Evolutionary conservation across 2,888 invertebrate species (phyloP).

Genomic region (Pseudococcus viburni): DNA sequence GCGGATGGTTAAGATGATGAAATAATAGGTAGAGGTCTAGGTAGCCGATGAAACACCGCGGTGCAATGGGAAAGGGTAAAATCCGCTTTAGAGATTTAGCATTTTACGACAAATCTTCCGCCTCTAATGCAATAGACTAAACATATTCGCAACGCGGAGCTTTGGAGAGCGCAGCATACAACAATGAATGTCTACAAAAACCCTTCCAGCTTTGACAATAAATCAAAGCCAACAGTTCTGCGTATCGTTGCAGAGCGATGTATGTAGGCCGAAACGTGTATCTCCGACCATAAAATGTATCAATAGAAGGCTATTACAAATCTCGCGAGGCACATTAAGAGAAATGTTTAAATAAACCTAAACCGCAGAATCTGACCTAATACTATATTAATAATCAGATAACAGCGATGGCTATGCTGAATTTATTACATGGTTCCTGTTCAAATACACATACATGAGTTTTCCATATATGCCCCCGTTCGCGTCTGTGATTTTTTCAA

Average conservation of each 20-base stretch:
- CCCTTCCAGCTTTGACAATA: conserved; percentile 63
- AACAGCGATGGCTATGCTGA: conserved; percentile 60
- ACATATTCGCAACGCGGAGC: conserved; percentile 7
- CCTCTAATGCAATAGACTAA: not conserved
- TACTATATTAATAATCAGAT: conserved; percentile 65
- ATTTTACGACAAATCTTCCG: conserved; percentile 16
- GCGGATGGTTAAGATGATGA: not conserved
- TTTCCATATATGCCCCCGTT: not conserved
- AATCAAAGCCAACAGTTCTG: conserved; percentile 60
- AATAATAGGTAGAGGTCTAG: not conserved
- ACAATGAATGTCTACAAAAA: conserved; percentile 49
- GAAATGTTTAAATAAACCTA: conserved; percentile 65
- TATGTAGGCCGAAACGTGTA: conserved; percentile 47
- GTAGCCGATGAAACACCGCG: not conserved
- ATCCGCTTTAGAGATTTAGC: conserved; percentile 42
- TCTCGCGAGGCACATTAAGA: conserved; percentile 64
- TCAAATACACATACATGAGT: conserved; percentile 28
- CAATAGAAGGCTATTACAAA: conserved; percentile 65
- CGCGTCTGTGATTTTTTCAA: not conserved
- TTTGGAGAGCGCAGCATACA: not conserved
- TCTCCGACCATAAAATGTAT: conserved; percentile 62
- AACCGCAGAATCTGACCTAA: conserved; percentile 64
- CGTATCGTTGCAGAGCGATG: conserved; percentile 29
- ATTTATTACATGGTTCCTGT: conserved; percentile 57
- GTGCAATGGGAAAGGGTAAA: conserved; percentile 11